A percentile compares a stretch with the other conserved stretches of the same genome.
Conservation (phyloP, 2,113 vertebrate species). For the Xiphias gladius region DNA sequence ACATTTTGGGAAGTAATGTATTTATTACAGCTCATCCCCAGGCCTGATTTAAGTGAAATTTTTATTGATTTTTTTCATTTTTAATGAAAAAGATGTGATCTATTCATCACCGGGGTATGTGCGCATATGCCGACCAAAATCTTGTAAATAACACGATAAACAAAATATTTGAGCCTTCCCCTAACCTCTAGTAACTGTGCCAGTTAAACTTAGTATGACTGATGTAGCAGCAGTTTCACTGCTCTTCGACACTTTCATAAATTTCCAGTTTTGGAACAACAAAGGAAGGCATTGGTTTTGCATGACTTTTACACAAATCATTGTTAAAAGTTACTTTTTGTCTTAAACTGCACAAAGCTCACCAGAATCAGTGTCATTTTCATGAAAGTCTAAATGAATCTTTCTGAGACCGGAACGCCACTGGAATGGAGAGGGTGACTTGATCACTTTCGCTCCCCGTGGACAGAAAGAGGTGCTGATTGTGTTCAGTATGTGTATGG, state of each 20-base stretch:
- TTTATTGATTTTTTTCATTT: no score
- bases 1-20: neutral
- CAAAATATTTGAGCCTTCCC: neutral
- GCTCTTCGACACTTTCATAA: neutral
- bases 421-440: neutral
- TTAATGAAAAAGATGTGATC: no score
- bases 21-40: neutral
- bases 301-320: no score
- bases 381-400: neutral
- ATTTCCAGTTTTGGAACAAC: no score
- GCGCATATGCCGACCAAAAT: neutral
- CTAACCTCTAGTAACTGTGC: neutral
- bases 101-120: neutral
- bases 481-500: neutral
- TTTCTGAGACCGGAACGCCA: neutral
- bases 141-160: constrained; percentile 1
- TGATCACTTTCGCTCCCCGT: no score
- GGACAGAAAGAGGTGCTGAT: neutral
- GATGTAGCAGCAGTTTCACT: neutral
- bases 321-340: no score
- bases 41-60: neutral
- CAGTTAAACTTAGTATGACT: neutral
- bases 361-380: neutral
- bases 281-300: no score
- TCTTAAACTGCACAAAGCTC: neutral